Percentiles rank a stretch among this genome's conserved stretches.
phyloP scores from a whole-genome alignment of 2,797 vertebrate species.

The Gambusia yucatana region DNA sequence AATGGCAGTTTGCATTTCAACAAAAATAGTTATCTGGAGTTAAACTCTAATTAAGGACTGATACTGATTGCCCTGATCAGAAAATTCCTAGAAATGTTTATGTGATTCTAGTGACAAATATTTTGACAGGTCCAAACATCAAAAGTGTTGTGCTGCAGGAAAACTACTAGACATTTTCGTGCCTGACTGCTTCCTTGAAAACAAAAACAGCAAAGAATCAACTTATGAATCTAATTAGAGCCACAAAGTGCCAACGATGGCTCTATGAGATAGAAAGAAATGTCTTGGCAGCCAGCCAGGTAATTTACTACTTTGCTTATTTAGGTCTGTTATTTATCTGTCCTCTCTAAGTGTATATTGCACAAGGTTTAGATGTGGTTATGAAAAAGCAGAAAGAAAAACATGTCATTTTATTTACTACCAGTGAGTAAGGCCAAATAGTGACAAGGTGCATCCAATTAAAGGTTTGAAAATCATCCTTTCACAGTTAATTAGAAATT shows the following conservation, averaged over 20 bases:
- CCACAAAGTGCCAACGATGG: conserved; percentile 48
- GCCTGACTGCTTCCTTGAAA: conserved; percentile 71
- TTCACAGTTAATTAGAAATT: conserved; percentile 32
- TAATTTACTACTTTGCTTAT: conserved; percentile 32
- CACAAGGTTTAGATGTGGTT: conserved; percentile 13
- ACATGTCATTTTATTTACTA: conserved; percentile 20
- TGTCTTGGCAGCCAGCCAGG: conserved; percentile 37
- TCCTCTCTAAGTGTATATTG: conserved; percentile 7
- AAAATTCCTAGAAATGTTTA: conserved; percentile 10
- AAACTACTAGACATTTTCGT: conserved; percentile 53
- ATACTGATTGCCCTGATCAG: not conserved
- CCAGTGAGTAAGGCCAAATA: conserved; percentile 21
- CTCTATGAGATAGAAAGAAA: conserved; percentile 48
- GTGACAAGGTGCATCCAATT: conserved; percentile 68
- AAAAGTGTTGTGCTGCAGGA: conserved; percentile 18
- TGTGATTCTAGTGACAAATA: conserved; percentile 13
- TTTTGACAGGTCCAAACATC: conserved; percentile 29
- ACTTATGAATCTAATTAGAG: conserved; percentile 77
- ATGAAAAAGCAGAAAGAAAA: conserved; percentile 27
- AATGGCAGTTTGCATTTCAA: not conserved
- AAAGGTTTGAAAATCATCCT: conserved; percentile 49
- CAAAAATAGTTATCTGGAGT: conserved; percentile 3
- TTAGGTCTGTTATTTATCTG: conserved; percentile 9
- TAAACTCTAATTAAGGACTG: not conserved
- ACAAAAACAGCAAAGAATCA: conserved; percentile 59